Conservation (phyloP, 2,797 vertebrate species). For the Microctenopoma lineatum region DNA sequence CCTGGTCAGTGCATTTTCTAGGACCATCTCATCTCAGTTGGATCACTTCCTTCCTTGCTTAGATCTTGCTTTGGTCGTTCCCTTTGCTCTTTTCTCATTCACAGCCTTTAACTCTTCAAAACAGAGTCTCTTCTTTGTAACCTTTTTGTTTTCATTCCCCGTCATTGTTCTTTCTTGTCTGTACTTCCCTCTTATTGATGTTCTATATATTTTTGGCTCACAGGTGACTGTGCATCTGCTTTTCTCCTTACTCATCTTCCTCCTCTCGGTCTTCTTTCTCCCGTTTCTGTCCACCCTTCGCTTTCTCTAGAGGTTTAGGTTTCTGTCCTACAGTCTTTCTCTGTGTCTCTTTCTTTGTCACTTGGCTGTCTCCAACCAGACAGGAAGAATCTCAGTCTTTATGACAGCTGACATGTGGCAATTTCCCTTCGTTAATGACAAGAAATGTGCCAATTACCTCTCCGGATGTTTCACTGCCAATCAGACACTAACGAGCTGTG, state of each 20-base stretch:
- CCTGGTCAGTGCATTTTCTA: slow-evolving; percentile 11
- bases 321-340: slow-evolving; percentile 24
- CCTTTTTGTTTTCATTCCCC: slow-evolving; percentile 3
- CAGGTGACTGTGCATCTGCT: slow-evolving; percentile 30
- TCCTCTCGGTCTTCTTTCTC: slow-evolving; percentile 17
- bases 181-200: slow-evolving; percentile 47
- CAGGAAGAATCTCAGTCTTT: slow-evolving; percentile 60
- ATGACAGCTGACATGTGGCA: slow-evolving; percentile 89
- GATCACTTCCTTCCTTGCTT: slow-evolving; percentile 35
- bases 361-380: slow-evolving; percentile 46
- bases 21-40: slow-evolving; percentile 2
- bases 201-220: slow-evolving; percentile 35
- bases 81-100: neutral
- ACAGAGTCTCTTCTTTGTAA: slow-evolving; percentile 36
- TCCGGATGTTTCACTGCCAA: slow-evolving; percentile 90
- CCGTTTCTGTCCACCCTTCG: slow-evolving; percentile 15
- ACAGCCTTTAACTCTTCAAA: slow-evolving; percentile 18
- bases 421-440: slow-evolving; percentile 91
- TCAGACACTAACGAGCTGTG: slow-evolving; percentile 89
- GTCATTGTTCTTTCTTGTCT: slow-evolving; percentile 70
- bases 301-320: slow-evolving; percentile 39
- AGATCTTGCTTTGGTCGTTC: slow-evolving; percentile 12
- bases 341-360: slow-evolving; percentile 32
- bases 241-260: slow-evolving; percentile 40
- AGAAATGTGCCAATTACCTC: slow-evolving; percentile 95